Conservation (phyloP, 1,140 invertebrate species). For the Whitmania pigra region DNA sequence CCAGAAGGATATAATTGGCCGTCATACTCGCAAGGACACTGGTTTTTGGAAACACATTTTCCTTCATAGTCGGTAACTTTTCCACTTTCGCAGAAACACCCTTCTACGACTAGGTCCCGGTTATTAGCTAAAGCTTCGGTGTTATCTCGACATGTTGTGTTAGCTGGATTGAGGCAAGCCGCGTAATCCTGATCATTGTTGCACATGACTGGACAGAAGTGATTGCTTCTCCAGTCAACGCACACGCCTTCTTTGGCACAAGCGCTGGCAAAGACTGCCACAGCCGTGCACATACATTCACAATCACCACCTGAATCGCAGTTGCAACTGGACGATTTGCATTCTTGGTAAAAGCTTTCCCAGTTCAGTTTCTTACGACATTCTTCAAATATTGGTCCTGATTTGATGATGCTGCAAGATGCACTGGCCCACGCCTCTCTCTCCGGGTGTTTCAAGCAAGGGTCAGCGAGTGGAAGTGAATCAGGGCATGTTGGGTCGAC, state of each 20-base stretch:
- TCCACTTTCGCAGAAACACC: not conserved
- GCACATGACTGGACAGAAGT: slow-evolving; percentile 51
- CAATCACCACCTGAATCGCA: slow-evolving; percentile 62
- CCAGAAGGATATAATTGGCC: slow-evolving; percentile 52
- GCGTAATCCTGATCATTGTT: not conserved
- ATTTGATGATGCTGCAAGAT: slow-evolving; percentile 10
- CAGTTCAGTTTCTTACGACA: slow-evolving; percentile 9
- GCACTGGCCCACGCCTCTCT: slow-evolving; percentile 16
- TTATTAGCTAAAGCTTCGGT: not conserved
- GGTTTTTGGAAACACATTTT: slow-evolving; percentile 58
- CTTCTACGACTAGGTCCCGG: not conserved
- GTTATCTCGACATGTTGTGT: not conserved
- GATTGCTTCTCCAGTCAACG: slow-evolving; percentile 65
- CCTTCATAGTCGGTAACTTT: slow-evolving; percentile 43
- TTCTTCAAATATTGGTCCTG: not conserved
- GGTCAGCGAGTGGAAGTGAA: not conserved
- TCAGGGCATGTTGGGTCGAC: slow-evolving; percentile 6
- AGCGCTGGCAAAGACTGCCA: slow-evolving; percentile 69
- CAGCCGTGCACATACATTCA: slow-evolving; percentile 71
- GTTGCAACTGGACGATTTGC: not conserved
- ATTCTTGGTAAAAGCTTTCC: slow-evolving; percentile 6
- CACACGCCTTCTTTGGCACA: slow-evolving; percentile 52
- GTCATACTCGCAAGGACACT: slow-evolving; percentile 65
- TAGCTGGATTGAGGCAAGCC: not conserved
- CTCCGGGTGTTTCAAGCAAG: slow-evolving; percentile 10